Conservation (phyloP, 1,140 invertebrate genomes). For the Tetraneura akinire region DNA sequence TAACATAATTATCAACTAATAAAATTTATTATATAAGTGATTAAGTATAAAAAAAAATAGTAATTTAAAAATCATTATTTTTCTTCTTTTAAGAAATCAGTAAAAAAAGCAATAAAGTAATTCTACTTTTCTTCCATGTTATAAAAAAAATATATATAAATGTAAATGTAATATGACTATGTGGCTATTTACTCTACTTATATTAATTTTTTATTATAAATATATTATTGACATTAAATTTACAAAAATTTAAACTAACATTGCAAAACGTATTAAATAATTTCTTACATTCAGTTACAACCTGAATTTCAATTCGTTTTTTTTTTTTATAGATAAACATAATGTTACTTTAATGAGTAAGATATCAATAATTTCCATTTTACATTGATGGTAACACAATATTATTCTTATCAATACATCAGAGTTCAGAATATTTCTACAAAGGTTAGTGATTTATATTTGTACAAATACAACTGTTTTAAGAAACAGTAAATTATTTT, state of each 20-base stretch:
- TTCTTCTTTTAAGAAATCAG: no score
- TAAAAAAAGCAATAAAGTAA: no score
- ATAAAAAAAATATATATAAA: no score
- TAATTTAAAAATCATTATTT: no score
- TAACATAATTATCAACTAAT: neutral
- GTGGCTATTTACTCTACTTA: no score
- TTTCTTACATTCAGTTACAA: neutral
- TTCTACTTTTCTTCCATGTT: no score
- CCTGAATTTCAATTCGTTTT: neutral
- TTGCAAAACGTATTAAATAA: neutral
- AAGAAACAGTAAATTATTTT: neutral
- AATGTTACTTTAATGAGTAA: neutral
- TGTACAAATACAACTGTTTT: neutral
- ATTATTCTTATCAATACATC: slow-evolving; percentile 5
- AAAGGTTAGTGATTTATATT: slow-evolving; percentile 26
- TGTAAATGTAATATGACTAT: no score
- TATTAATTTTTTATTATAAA: no score
- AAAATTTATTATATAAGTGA: no score
- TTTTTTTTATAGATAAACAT: neutral
- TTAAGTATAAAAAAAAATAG: no score
- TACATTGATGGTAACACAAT: neutral
- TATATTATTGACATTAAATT: no score
- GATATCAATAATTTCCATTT: slow-evolving; percentile 6
- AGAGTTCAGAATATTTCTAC: neutral
- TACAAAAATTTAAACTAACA: no score